Conservation (phyloP, 2,888 invertebrate species). For the Zygogramma bicolorata region DNA sequence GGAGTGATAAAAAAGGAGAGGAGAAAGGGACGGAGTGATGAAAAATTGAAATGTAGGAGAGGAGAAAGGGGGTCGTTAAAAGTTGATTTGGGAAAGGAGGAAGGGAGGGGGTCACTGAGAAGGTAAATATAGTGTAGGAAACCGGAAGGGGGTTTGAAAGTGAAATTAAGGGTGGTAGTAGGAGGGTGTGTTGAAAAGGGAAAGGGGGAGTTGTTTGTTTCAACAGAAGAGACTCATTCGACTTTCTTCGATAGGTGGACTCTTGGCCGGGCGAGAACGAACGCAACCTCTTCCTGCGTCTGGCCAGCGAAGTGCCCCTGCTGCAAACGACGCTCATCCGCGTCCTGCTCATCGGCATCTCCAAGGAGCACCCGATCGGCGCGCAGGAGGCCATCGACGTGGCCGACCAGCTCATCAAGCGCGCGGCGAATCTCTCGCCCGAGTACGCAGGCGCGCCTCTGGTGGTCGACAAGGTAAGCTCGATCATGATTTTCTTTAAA, state of each 20-base stretch:
- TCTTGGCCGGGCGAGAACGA: constrained; percentile 81
- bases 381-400: constrained; percentile 89
- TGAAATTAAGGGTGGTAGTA: too few relatives aligned
- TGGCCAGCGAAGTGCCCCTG: constrained; percentile 90
- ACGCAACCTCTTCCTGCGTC: constrained; percentile 79
- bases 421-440: constrained; percentile 83
- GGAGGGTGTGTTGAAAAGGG: too few relatives aligned
- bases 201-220: constrained; percentile 70
- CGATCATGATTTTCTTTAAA: too few relatives aligned
- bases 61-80: too few relatives aligned
- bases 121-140: too few relatives aligned
- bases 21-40: too few relatives aligned
- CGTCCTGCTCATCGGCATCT: constrained; percentile 82
- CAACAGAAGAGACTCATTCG: constrained; percentile 68
- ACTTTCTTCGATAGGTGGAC: constrained; percentile 44
- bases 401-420: constrained; percentile 84
- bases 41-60: too few relatives aligned
- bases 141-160: too few relatives aligned
- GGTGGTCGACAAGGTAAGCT: constrained; percentile 83
- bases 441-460: constrained; percentile 81
- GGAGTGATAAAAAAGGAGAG: too few relatives aligned
- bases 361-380: constrained; percentile 82
- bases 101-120: too few relatives aligned
- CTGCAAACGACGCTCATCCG: constrained; percentile 86
- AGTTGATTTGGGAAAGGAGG: too few relatives aligned